Evolutionary conservation across 2,888 invertebrate species (phyloP).

Genomic region (Esperia sulphurella): DNA sequence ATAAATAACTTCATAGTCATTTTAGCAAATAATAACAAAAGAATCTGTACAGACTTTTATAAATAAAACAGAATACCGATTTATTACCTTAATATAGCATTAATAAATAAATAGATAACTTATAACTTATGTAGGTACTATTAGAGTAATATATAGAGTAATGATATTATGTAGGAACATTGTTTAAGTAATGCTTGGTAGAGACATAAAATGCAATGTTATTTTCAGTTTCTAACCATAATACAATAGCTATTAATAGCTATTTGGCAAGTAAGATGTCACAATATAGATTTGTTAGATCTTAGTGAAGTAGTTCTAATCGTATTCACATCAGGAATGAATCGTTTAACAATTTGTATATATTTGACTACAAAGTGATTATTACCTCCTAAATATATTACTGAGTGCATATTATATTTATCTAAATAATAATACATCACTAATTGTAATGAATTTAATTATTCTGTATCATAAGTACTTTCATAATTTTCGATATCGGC

Average conservation of each 20-base stretch:
- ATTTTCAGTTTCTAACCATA: conserved; percentile 21
- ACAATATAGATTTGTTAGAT: conserved; percentile 38
- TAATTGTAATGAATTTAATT: conserved; percentile 10
- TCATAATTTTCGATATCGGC: conserved; percentile 14
- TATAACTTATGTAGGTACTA: conserved; percentile 32
- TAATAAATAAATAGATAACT: conserved; percentile 53
- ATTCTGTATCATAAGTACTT: background rate
- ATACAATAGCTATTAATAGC: conserved; percentile 39
- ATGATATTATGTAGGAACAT: conserved; percentile 59
- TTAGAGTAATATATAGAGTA: conserved; percentile 32
- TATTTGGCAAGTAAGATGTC: conserved; percentile 54
- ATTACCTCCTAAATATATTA: conserved; percentile 14
- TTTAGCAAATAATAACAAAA: conserved; percentile 69
- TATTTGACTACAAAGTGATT: background rate
- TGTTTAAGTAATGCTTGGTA: conserved; percentile 40
- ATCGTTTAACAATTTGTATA: conserved; percentile 11
- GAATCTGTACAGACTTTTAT: conserved; percentile 60
- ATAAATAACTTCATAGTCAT: conserved; percentile 38
- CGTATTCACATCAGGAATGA: conserved; percentile 16
- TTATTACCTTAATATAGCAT: conserved; percentile 44
- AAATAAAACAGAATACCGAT: conserved; percentile 46
- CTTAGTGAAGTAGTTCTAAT: conserved; percentile 16
- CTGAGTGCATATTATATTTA: conserved; percentile 30
- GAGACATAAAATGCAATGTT: conserved; percentile 42
- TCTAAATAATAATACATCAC: conserved; percentile 20